Percentiles rank a stretch among this genome's conserved stretches.
Evolutionary conservation across 2,113 vertebrate genomes (phyloP).

Genomic region (Poecilia latipinna): DNA sequence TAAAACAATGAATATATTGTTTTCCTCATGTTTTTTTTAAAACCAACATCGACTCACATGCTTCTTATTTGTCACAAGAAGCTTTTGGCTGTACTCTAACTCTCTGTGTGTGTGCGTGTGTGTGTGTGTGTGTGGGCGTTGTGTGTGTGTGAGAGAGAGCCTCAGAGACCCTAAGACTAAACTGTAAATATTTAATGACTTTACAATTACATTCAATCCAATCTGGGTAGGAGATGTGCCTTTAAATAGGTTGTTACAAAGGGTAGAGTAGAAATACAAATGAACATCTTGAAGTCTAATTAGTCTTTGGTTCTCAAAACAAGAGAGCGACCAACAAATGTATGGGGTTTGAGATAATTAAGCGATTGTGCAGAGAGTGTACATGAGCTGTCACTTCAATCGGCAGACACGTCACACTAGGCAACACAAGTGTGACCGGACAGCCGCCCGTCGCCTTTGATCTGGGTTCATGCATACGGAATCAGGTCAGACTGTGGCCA

Average conservation of each 20-base stretch:
- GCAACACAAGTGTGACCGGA: conserved; percentile 76
- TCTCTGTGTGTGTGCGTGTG: conserved; percentile 14
- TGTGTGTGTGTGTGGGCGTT: too few species aligned
- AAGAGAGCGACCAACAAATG: conserved; percentile 85
- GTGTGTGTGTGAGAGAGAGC: conserved; percentile 13
- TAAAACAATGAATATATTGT: conserved; percentile 65
- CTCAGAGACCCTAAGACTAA: conserved; percentile 58
- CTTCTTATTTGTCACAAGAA: conserved; percentile 66
- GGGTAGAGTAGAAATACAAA: conserved; percentile 5
- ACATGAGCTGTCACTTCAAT: conserved; percentile 86
- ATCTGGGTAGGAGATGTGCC: conserved; percentile 64
- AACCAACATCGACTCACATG: conserved; percentile 47
- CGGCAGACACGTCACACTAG: conserved; percentile 76
- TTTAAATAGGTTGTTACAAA: conserved; percentile 45
- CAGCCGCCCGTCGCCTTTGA: conserved; percentile 84
- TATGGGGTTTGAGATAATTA: conserved; percentile 85
- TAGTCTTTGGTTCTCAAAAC: conserved; percentile 58
- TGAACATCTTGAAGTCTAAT: conserved; percentile 58
- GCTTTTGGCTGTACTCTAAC: conserved; percentile 55
- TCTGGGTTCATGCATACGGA: conserved; percentile 80
- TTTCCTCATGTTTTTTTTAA: conserved; percentile 62
- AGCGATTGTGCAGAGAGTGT: conserved; percentile 85
- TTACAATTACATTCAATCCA: conserved; percentile 75
- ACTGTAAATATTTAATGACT: conserved; percentile 75
- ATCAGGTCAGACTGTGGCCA: conserved; percentile 82